Percentiles rank a stretch among this genome's conserved stretches.
phyloP scores from a whole-genome alignment of 2,113 vertebrate genomes.

The Ptilorrhoa leucosticta region DNA sequence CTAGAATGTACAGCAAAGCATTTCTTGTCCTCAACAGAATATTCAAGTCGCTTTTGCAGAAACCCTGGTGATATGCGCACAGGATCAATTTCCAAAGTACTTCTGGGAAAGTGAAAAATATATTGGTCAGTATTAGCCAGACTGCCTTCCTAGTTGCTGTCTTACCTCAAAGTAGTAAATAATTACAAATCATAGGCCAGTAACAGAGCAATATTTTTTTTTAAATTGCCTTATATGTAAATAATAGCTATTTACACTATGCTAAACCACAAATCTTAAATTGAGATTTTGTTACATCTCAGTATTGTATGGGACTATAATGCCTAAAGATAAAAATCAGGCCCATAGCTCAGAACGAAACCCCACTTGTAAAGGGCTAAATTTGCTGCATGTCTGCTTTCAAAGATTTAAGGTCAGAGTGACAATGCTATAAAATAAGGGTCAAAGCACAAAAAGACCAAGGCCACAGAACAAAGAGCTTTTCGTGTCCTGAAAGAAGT shows the following conservation, averaged over 20 bases:
- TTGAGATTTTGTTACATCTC: background rate
- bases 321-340: background rate
- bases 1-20: background rate
- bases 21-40: background rate
- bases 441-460: conserved; percentile 56
- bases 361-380: conserved; percentile 1
- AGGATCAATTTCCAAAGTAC: background rate
- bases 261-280: background rate
- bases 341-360: background rate
- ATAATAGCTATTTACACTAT: background rate
- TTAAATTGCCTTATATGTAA: background rate
- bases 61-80: background rate
- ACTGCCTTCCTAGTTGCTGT: background rate
- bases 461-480: conserved; percentile 58
- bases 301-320: background rate
- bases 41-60: background rate
- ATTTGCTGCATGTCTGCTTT: conserved; percentile 38
- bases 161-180: background rate
- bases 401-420: conserved; percentile 55
- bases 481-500: conserved; percentile 46
- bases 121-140: background rate
- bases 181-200: background rate
- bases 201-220: background rate
- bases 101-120: background rate
- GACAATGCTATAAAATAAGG: conserved; percentile 51